Evolutionary conservation across 2,888 invertebrate genomes (phyloP).

Genomic region (Polietes domitor): DNA sequence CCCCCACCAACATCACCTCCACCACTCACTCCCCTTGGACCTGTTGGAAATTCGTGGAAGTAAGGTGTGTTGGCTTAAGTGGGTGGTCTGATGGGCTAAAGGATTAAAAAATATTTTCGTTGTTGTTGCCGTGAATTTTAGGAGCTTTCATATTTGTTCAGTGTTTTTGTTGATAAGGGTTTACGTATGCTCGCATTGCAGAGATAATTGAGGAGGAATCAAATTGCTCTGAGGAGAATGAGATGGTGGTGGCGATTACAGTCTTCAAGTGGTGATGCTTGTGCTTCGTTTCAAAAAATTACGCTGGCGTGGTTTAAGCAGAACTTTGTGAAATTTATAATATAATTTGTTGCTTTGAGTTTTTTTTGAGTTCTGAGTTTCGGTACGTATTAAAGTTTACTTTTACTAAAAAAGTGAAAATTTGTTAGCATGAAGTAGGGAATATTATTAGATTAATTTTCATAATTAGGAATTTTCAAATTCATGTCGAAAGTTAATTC

Average conservation of each 20-base stretch:
- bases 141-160: slow-evolving; percentile 59
- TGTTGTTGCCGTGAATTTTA: slow-evolving; percentile 43
- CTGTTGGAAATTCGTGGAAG: slow-evolving; percentile 24
- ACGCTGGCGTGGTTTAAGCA: background rate
- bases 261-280: background rate
- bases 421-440: too few relatives aligned
- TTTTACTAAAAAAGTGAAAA: background rate
- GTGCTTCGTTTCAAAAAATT: background rate
- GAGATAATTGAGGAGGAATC: slow-evolving; percentile 33
- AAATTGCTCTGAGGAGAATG: background rate
- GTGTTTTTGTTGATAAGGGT: slow-evolving; percentile 56
- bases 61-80: slow-evolving; percentile 31
- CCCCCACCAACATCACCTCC: background rate
- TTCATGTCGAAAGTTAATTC: background rate
- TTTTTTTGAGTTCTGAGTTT: background rate
- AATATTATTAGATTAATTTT: too few relatives aligned
- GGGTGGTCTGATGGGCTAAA: slow-evolving; percentile 24
- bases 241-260: background rate
- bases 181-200: background rate
- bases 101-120: slow-evolving; percentile 52
- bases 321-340: slow-evolving; percentile 2
- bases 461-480: background rate
- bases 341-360: background rate
- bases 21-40: slow-evolving; percentile 16
- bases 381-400: background rate